Evolutionary conservation across 2,888 invertebrate species (phyloP), one percentile per base, ranked within the genome.

Genomic region (Machimus atricapillus): DNA sequence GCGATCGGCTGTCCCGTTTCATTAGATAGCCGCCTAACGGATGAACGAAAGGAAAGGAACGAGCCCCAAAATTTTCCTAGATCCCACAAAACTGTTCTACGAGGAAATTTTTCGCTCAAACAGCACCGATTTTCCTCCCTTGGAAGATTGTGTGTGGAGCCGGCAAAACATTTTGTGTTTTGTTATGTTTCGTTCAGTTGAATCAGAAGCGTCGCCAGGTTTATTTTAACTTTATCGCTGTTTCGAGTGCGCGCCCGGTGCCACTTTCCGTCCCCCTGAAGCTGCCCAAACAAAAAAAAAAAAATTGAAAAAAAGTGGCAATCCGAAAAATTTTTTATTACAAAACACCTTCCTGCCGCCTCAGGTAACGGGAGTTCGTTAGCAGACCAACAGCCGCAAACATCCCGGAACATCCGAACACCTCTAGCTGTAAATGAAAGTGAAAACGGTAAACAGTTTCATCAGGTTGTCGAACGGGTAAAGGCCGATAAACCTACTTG

Each of bases 131-230:
- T 85, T 85, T 85, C 73, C 73, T 85, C 58, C 58, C 37, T 82
- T 82, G 16, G 16, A 79, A 79, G 43, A 43, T 79, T 66, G 46
- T 79, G 34, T 34, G 46, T 82, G 66, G 66, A 73, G 40, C 85
- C 85, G 85, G 85, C 85, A 85, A 73, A 85, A 85, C 40, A 52
- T 74, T 86, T 74, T 77, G 66, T 82, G 76, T 88, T 87, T 87
- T 85, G 87, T 88, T 88, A 78, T 83, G 86, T 86, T 85, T 85
- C 79, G 85, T 88, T 88, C 85, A 88, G 88, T 88, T 88, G 52
- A 58, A 77, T 52, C 56, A 88, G 85, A 88, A 88, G 87, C 88
- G 88, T 87, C 88, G 88, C 74, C 79, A 78, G 73, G 85, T 87
- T 88, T 88, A 85, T 88, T 88, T 88, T 88, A 56, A 88, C n/a